Evolutionary conservation across 1,140 invertebrate species (phyloP), one percentile per base, ranked within the genome.

Genomic region (Neelides sp.): DNA sequence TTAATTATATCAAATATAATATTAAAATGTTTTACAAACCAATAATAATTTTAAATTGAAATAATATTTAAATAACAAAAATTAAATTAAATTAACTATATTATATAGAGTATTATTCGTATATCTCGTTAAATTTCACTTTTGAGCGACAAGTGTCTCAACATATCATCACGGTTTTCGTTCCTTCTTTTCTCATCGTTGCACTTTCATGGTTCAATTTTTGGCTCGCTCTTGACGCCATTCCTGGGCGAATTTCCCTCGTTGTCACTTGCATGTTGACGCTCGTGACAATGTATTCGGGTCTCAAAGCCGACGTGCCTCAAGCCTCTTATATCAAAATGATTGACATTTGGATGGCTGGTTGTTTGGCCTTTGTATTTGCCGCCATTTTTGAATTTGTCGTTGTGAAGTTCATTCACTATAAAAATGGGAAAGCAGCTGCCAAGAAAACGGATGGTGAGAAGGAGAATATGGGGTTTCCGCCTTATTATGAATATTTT

Each of bases 191-290:
- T 2, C 67, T 91, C 4, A 84, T 91, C 5, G 85, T 91, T 4
- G 82, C 86, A 73, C 66, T 90, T 0, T 85, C 82, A 0, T 90
- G 86, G 86, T 86, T 89, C 61, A 85, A 83, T 58, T 87, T 89
- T 63, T 89, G 84, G 83, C 65, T 88, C 8, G 83, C 82, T 24
- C 66, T 87, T 50, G 85, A 90, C 63, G 83, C 84, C 1, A 83
- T 88, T 47, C 85, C 85, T 2, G 85, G 83, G 1, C 69, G 85
- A 26, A 82, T 88, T 1, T 83, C 83, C 0, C 67, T 88, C 2
- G 70, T 85, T 15, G 83, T 88, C 4, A 88, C 84, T 5, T 87
- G 83, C 61, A 82, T 87, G 74, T 69, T 87, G 50, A 85, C 82
- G 1, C 66, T 86, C 12, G 82, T 85, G n/a, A 87, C 83, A 1